These are phyloP conservation scores for Orthosia gracilis DNA, from an alignment of 2,888 invertebrate genomes.

Conservation along the genomic window DNA sequence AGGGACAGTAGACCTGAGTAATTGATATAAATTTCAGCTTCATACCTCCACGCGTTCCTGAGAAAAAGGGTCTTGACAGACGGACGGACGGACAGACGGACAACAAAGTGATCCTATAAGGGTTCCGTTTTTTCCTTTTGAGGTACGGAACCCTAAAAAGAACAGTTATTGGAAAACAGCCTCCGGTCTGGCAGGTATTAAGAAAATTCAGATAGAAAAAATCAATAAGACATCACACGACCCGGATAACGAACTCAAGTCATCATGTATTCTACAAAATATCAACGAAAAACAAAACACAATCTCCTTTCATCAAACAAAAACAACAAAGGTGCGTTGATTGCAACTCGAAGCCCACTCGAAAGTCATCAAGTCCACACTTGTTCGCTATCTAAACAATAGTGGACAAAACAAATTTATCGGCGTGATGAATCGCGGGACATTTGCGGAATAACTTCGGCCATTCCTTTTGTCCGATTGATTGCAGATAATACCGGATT, in stretches of 20 bases:
- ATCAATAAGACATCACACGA: not conserved
- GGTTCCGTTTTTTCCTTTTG: no score
- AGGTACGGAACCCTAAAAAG: no score
- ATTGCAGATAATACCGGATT: conserved; percentile 86
- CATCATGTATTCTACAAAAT: no score
- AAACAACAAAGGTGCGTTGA: conserved; percentile 58
- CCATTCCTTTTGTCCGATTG: conserved; percentile 86
- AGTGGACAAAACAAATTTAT: conserved; percentile 62
- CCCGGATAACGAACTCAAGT: not conserved
- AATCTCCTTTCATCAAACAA: not conserved
- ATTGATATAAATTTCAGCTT: no score
- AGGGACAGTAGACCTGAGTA: no score
- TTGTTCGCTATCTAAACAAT: conserved; percentile 50
- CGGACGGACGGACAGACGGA: no score
- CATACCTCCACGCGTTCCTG: no score
- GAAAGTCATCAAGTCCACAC: conserved; percentile 41
- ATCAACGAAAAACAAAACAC: conserved; percentile 6
- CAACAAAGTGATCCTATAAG: no score
- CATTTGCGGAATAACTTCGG: conserved; percentile 78
- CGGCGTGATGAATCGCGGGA: conserved; percentile 81
- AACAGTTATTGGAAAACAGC: not conserved
- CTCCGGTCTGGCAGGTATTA: no score
- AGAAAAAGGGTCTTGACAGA: no score
- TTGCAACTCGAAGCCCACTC: conserved; percentile 66
- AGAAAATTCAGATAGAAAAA: no score